Conservation (phyloP, 2,888 invertebrate species). For the Papilio gigon region DNA sequence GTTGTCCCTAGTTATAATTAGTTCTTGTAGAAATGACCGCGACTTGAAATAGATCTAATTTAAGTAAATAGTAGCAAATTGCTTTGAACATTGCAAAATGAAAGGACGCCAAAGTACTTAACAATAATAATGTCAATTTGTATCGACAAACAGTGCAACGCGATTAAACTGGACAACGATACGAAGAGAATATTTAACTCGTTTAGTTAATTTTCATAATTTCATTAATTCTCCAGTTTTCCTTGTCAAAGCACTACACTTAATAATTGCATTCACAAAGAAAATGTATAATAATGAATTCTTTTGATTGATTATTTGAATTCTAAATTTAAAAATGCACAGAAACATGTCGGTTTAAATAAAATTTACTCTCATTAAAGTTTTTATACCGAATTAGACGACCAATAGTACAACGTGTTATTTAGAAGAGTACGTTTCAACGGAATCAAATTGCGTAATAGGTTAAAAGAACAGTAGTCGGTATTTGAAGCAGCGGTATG, state of each 20-base stretch:
- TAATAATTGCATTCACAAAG: neutral
- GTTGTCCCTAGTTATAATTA: conserved; percentile 67
- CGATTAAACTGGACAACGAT: conserved; percentile 6
- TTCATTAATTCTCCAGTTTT: conserved; percentile 6
- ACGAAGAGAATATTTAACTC: conserved; percentile 16
- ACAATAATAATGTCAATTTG: conserved; percentile 32
- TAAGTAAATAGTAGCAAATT: conserved; percentile 56
- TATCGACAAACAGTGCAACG: conserved; percentile 5
- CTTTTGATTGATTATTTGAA: conserved; percentile 3
- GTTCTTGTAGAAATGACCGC: conserved; percentile 55
- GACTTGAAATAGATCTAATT: conserved; percentile 58
- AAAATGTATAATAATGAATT: neutral
- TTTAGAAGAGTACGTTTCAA: neutral
- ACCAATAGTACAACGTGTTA: neutral
- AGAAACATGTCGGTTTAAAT: conserved; percentile 28
- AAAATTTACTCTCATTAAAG: too few species aligned
- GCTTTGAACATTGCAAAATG: conserved; percentile 50
- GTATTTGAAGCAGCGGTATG: conserved; percentile 57
- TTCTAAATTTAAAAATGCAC: neutral
- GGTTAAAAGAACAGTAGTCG: conserved; percentile 54
- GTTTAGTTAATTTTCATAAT: conserved; percentile 7
- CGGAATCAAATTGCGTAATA: conserved; percentile 45
- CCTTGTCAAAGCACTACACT: neutral
- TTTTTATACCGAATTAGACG: neutral
- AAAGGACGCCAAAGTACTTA: conserved; percentile 41